These are phyloP conservation scores for Pitta sordida DNA, from an alignment of 2,113 vertebrate genomes.

Conservation along the genomic window DNA sequence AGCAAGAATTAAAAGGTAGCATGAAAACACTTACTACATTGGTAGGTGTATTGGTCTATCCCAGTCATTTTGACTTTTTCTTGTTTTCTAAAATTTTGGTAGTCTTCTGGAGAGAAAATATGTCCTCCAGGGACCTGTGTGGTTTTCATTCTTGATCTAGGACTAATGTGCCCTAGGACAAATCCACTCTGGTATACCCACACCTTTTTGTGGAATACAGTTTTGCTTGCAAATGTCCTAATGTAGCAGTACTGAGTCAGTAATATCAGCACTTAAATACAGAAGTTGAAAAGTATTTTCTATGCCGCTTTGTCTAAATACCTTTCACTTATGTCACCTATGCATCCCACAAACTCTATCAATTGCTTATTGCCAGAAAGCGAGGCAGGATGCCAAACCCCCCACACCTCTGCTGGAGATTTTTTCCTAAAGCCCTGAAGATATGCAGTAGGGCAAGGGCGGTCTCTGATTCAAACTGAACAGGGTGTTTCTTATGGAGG, in stretches of 20 bases:
- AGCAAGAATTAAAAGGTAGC: neutral
- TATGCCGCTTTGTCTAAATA: neutral
- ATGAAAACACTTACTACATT: neutral
- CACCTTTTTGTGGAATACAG: neutral
- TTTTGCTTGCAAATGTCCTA: neutral
- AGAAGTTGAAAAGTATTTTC: neutral
- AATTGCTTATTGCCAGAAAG: neutral
- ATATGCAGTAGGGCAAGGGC: neutral
- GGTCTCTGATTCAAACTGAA: neutral
- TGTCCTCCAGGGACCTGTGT: neutral
- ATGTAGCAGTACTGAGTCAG: neutral
- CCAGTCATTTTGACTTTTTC: neutral
- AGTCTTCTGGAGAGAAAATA: neutral
- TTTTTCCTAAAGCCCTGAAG: neutral
- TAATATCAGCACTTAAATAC: neutral
- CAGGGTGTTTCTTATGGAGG: neutral
- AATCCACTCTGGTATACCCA: neutral
- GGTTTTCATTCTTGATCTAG: neutral
- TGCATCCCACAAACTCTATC: too few species aligned
- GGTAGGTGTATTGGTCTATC: neutral
- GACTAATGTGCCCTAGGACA: neutral
- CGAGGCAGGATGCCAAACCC: neutral
- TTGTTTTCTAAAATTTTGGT: neutral
- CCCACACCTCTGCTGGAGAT: neutral
- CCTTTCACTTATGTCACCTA: neutral